Conservation (phyloP, 2,888 invertebrate genomes). For the Sphaerophoria rueppellii region DNA sequence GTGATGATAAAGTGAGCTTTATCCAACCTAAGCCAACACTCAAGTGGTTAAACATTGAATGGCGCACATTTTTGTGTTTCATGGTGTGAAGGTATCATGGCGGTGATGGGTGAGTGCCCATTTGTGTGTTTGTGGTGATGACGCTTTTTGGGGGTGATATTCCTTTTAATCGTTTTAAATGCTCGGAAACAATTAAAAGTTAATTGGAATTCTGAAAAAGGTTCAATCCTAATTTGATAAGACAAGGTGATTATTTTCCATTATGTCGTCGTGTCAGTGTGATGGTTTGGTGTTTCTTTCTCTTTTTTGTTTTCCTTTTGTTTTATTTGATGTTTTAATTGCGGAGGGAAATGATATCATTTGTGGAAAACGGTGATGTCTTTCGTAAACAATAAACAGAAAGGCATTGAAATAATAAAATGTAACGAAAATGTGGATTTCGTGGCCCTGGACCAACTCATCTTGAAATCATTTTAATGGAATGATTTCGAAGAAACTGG, state of each 20-base stretch:
- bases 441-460: too few species aligned
- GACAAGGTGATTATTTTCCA: conserved; percentile 62
- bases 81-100: background rate
- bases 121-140: background rate
- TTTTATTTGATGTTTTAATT: background rate
- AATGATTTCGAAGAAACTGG: too few species aligned
- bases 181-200: conserved; percentile 38
- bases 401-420: too few species aligned
- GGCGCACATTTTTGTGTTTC: background rate
- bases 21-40: too few species aligned
- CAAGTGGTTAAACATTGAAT: too few species aligned
- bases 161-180: conserved; percentile 10
- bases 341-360: background rate
- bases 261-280: conserved; percentile 14
- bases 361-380: too few species aligned
- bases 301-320: background rate
- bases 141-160: conserved; percentile 4
- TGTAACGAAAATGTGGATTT: too few species aligned
- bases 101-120: background rate
- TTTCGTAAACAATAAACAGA: too few species aligned
- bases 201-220: conserved; percentile 67
- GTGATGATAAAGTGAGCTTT: background rate
- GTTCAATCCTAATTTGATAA: conserved; percentile 66
- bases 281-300: background rate
- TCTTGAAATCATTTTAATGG: too few species aligned